phyloP scores from a whole-genome alignment of 2,113 vertebrate species.

The Odobenus rosmarus region DNA sequence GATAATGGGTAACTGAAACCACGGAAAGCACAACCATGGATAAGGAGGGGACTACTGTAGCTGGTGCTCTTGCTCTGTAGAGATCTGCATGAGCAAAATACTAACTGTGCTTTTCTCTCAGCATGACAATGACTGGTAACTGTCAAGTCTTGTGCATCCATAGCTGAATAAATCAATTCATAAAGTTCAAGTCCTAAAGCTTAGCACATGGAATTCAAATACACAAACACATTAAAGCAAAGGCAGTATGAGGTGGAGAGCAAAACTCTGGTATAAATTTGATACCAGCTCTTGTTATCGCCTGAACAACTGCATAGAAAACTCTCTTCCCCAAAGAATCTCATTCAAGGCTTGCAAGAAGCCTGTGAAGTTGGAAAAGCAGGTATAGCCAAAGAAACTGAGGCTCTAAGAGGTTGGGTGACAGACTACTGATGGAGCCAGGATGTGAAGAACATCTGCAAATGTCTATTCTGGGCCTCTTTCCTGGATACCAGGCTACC shows the following conservation, averaged over 20 bases:
- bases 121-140: background rate
- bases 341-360: background rate
- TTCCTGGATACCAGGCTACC: background rate
- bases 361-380: background rate
- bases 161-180: background rate
- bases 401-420: background rate
- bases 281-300: background rate
- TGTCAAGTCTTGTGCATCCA: background rate
- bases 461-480: background rate
- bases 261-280: background rate
- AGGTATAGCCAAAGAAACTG: background rate
- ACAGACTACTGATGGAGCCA: background rate
- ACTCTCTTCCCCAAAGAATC: background rate
- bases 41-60: background rate
- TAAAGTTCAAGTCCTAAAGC: background rate
- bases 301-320: background rate
- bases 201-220: background rate
- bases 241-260: background rate
- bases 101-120: background rate
- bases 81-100: background rate
- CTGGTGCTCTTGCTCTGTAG: background rate
- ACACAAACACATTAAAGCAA: background rate
- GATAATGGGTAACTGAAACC: background rate
- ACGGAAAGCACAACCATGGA: background rate
- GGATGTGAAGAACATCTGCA: background rate